Base-by-base conservation (phyloP, 2,888 invertebrate genomes). In the Ischnus inquisitorius region DNA sequence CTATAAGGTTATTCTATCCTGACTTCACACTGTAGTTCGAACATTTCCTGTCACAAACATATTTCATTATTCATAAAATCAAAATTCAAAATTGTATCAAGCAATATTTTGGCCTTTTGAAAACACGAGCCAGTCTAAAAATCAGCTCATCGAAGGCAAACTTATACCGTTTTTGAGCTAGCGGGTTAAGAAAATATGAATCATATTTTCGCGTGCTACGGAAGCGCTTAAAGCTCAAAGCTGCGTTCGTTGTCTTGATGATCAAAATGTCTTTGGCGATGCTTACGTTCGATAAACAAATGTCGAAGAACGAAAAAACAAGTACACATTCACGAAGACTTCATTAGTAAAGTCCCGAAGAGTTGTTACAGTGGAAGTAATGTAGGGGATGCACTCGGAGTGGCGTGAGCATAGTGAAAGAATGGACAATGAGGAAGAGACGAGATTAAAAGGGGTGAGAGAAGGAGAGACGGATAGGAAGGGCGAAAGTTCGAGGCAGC, bases 351-450 rank as follows among this genome's bases (percentile, higher is more conserved):
- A 25, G 57, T 57, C 25, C 22, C 57, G 22, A 22, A 57, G 22
- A 82, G 34, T 86, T 89, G 90, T 89, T 90, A 89, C 88, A 88
- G 88, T 88, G 89, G 90, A 91, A 92, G 89, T 91, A 92, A 92
- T 90, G 90, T 90, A 87, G 88, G 88, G 43, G 89, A 88, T 86
- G 89, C 89, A 90, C 89, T 90, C 89, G 88, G 86, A 89, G 87
- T 86, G 87, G 86, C 87, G 72, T 51, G 5, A 34, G 34, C 8
- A 34, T 57, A 51, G 71, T 51, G 34, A 67, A 64, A 81, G 74
- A 71, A 74, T 34, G 48, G 80, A 39, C 65, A 34, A 54, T 69
- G 72, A 80, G 48, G 54, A 51, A 65, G 65, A 34, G 19, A 43
- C 25, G 28, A 67, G 67, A 41, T 34, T 57, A 68, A 62, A 65